phyloP scores from a whole-genome alignment of 2,888 invertebrate species.

The Acrocyrtus sp. region DNA sequence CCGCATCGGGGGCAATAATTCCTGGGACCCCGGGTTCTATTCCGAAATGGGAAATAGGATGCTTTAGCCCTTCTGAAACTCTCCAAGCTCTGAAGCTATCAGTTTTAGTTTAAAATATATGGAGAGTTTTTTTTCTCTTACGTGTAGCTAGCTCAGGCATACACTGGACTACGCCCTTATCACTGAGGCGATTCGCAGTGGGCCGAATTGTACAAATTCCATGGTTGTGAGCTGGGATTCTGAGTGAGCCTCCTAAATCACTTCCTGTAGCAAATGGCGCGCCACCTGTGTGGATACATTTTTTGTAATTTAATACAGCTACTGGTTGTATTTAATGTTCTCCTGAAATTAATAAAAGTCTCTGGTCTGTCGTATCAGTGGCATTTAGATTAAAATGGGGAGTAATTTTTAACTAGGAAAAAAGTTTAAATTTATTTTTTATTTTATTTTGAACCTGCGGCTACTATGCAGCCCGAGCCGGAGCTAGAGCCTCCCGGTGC shows the following conservation, averaged over 20 bases:
- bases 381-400: not conserved
- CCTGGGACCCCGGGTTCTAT: conserved; percentile 53
- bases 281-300: conserved; percentile 64
- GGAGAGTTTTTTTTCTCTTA: no score
- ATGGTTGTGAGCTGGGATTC: conserved; percentile 68
- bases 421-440: not conserved
- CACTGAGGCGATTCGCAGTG: conserved; percentile 64
- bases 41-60: no score
- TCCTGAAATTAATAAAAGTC: not conserved
- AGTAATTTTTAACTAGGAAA: no score
- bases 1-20: conserved; percentile 47
- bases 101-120: no score
- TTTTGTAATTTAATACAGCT: not conserved
- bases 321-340: not conserved
- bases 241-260: conserved; percentile 69
- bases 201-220: conserved; percentile 67
- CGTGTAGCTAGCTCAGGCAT: conserved; percentile 47
- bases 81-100: no score
- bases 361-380: not conserved
- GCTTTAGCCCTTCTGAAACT: no score
- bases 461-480: conserved; percentile 57
- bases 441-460: conserved; percentile 54
- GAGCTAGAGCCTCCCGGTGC: conserved; percentile 50
- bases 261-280: conserved; percentile 63
- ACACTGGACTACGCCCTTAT: conserved; percentile 43